Evolutionary conservation across 2,797 vertebrate species (phyloP).

Genomic region (Acipenser transmontanus): DNA sequence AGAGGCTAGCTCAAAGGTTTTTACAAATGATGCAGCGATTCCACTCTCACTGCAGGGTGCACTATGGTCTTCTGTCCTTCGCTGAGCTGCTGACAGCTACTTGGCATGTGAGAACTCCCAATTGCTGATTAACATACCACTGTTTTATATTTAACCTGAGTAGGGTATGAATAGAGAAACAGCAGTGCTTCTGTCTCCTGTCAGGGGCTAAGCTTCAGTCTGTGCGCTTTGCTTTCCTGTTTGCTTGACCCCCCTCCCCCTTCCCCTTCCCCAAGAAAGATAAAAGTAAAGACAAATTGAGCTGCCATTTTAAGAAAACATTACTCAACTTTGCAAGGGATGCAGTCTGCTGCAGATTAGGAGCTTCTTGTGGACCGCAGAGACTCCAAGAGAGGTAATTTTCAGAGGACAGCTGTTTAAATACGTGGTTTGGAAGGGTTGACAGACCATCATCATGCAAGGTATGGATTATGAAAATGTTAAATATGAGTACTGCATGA

Average conservation of each 20-base stretch:
- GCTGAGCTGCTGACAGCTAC: conserved; percentile 53
- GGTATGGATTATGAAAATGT: conserved; percentile 54
- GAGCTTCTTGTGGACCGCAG: conserved; percentile 12
- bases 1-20: not conserved
- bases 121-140: conserved; percentile 60
- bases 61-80: conserved; percentile 13
- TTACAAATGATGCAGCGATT: not conserved
- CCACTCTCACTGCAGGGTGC: conserved; percentile 9
- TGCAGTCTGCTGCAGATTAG: conserved; percentile 14
- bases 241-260: not conserved
- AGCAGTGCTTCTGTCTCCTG: not conserved
- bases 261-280: not conserved
- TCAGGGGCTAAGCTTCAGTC: conserved; percentile 17
- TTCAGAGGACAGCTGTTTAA: too few species aligned
- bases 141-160: conserved; percentile 75
- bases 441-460: conserved; percentile 43
- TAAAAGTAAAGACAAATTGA: not conserved
- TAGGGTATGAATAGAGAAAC: conserved; percentile 29
- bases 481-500: conserved; percentile 68
- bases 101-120: conserved; percentile 44
- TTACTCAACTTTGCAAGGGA: conserved; percentile 4
- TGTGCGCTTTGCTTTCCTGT: conserved; percentile 16
- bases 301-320: conserved; percentile 10
- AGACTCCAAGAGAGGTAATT: not conserved
- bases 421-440: too few species aligned